Evolutionary conservation across 2,113 vertebrate genomes (phyloP).

Genomic region (Gavia stellata): DNA sequence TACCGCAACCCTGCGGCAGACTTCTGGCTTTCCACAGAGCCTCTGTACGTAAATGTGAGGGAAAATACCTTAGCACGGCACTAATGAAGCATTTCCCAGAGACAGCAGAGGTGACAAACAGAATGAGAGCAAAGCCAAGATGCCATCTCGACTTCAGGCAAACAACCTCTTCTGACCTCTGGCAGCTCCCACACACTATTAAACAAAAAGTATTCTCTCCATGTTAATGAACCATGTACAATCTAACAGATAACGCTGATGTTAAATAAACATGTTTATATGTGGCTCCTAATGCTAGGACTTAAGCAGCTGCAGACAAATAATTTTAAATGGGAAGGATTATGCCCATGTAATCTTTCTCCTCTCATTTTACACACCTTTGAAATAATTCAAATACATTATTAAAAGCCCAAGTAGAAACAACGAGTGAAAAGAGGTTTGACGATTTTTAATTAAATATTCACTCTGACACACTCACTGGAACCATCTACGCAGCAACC

Average conservation of each 20-base stretch:
- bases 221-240: slow-evolving; percentile 49
- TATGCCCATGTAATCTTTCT: background rate
- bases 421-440: background rate
- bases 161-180: slow-evolving; percentile 41
- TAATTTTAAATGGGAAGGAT: slow-evolving; percentile 26
- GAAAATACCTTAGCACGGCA: background rate
- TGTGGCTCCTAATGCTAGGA: background rate
- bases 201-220: slow-evolving; percentile 54
- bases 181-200: slow-evolving; percentile 40
- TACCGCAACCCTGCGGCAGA: background rate
- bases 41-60: background rate
- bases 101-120: slow-evolving; percentile 25
- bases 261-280: slow-evolving; percentile 54
- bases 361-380: background rate
- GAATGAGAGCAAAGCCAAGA: slow-evolving; percentile 35
- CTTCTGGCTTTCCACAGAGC: background rate
- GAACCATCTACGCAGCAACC: background rate
- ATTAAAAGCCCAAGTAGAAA: background rate
- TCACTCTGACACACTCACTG: background rate
- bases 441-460: background rate
- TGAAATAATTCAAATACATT: background rate
- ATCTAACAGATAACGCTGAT: slow-evolving; percentile 26
- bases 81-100: background rate
- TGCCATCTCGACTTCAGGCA: slow-evolving; percentile 44
- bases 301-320: slow-evolving; percentile 18